Evolutionary conservation across 2,888 invertebrate species (phyloP), one percentile per base, ranked within the genome.

Genomic region (Hermodice carunculata): DNA sequence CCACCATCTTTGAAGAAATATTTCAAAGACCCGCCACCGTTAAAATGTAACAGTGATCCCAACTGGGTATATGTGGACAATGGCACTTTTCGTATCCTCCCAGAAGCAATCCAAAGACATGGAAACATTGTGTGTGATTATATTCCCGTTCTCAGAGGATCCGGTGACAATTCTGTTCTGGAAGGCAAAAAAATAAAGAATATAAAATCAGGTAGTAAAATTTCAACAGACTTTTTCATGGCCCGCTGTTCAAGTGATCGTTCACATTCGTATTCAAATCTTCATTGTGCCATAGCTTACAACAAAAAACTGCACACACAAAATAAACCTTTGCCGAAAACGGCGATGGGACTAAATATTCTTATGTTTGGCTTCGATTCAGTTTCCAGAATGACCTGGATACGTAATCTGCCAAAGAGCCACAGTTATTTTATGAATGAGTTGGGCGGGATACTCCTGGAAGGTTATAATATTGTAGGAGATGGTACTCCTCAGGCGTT

Each of bases 281-380:
- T 91, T 69, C 85, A 92, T 61, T 90, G 90, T 14, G 91, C 92
- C 11, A 88, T 76, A n/a, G 58, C 64, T 11, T 67, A 65, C 19
- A 56, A 65, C 17, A 48, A 59, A 8, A 46, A 29, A 22, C 42
- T 69, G 24, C 67, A 66, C 28, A 54, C 52, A 11, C 32, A 49
- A 3, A 44, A 59, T n/a, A 56, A 29, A 2, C 26, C 40, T 5
- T 5, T 53, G 29, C 44, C 54, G 4, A 28, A 43, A 43, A 5
- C 29, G 22, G 52, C 52, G 11, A 44, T 66, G 32, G 62, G 53
- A 14, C 52, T 73, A 14, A 60, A 74, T 52, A 57, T 75, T 3
- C 85, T 95, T 0, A 93, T 95, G 88, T 90, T 94, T 67, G 95
- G 94, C 1, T 93, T 94, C 77, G 96, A 96, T 85, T 95, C 96